Evolutionary conservation across 1,140 invertebrate species (phyloP).

Genomic region (Drosophila biarmipes): DNA sequence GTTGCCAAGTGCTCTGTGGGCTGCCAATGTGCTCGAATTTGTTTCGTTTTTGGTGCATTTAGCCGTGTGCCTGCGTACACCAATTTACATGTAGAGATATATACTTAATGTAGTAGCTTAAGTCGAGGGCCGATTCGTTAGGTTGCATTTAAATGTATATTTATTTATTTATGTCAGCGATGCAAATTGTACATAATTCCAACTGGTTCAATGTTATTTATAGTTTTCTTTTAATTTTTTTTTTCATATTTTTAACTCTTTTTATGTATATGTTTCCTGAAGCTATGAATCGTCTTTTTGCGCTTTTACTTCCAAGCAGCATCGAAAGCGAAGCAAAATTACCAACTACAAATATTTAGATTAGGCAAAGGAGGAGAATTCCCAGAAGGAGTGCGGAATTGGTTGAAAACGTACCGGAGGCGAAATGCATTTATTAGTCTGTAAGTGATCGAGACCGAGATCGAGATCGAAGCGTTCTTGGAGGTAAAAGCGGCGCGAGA

Average conservation of each 20-base stretch:
- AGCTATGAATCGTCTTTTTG: slow-evolving; percentile 49
- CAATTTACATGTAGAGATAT: slow-evolving; percentile 27
- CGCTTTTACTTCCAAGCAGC: slow-evolving; percentile 74
- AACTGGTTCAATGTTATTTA: slow-evolving; percentile 57
- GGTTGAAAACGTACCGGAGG: slow-evolving; percentile 79
- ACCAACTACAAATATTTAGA: slow-evolving; percentile 22
- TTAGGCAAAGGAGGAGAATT: slow-evolving; percentile 12
- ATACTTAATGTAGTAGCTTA: slow-evolving; percentile 21
- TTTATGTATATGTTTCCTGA: slow-evolving; percentile 16
- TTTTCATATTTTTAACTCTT: slow-evolving; percentile 18
- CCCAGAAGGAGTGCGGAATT: slow-evolving; percentile 15
- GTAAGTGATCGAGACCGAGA: slow-evolving; percentile 56
- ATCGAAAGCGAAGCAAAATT: slow-evolving; percentile 42
- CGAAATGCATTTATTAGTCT: slow-evolving; percentile 82
- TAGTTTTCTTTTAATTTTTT: slow-evolving; percentile 17
- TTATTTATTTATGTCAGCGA: slow-evolving; percentile 51
- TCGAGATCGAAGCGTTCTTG: slow-evolving; percentile 48
- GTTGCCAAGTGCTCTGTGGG: slow-evolving; percentile 52
- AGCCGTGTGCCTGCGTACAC: slow-evolving; percentile 31
- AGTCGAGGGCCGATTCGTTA: slow-evolving; percentile 12
- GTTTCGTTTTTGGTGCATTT: slow-evolving; percentile 64
- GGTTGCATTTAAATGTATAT: slow-evolving; percentile 54
- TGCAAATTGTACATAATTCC: slow-evolving; percentile 42
- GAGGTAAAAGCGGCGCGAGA: slow-evolving; percentile 68
- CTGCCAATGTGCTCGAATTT: slow-evolving; percentile 70